Base-by-base conservation (phyloP, 2,113 vertebrate species). In the Daubentonia madagascariensis region DNA sequence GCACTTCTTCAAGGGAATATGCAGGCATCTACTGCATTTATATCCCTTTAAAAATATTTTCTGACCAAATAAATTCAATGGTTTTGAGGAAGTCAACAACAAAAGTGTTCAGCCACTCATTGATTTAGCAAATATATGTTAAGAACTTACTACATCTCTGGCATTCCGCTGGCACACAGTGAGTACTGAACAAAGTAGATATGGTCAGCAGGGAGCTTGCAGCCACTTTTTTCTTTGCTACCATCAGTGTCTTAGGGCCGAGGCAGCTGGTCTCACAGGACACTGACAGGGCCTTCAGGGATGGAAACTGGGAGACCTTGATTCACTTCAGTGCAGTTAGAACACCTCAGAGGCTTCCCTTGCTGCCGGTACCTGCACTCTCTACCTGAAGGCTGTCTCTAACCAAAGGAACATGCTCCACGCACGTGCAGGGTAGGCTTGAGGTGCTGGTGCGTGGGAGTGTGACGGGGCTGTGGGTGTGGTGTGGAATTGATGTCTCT, bases 31-130 rank as follows among this genome's bases (percentile, higher is more conserved):
- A 18, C 17, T 67, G 18, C 17, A 70, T 78, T 91, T 78, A 76
- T 30, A 90, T 57, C 5, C 32, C 20, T 70, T 91, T 25, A 40
- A 81, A 72, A 87, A 88, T 80, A 79, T 70, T 94, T 94, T 89
- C 68, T 35, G 6, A 81, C 63, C 37, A 86, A 91, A 65, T 79
- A 63, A 61, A 52, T 67, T 87, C 20, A 84, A 43, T 72, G 11
- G 78, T 70, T 94, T 86, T 83, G 76, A 85, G 75, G 91, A 84
- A 81, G 52, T 81, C 73, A 61, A n/a, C 22, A 85, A 65, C 17
- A 67, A 89, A 76, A 28, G 3, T 20, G 20, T 52, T 45, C 20
- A 70, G 25, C 59, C 54, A 78, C 30, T 78, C 12, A 30, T 4
- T 75, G 43, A 87, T 75, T 80, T 85, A 37, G 57, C 52, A 84